Evolutionary conservation across 2,888 invertebrate genomes (phyloP).

Genomic region (Strigamia maritima): DNA sequence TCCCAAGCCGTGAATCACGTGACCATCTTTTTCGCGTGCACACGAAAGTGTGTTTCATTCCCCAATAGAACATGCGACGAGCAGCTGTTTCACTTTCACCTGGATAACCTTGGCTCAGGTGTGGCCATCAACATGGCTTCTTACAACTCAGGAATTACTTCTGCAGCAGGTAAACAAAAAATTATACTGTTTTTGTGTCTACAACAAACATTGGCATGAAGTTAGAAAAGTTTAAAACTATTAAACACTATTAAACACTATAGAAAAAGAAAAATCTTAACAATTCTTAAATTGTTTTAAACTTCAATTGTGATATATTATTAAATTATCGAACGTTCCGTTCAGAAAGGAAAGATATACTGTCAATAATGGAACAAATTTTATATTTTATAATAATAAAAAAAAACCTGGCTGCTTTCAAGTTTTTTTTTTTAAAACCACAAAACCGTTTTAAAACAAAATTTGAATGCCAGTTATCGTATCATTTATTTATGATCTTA

Average conservation of each 20-base stretch:
- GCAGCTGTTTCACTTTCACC: slow-evolving; percentile 12
- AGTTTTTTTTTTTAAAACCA: not conserved
- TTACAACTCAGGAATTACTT: not conserved
- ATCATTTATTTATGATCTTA: not conserved
- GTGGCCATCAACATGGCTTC: not conserved
- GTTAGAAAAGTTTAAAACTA: not conserved
- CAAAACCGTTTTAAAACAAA: not conserved
- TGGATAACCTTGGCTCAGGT: slow-evolving; percentile 16
- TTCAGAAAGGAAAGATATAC: not conserved
- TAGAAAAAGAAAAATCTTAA: not conserved
- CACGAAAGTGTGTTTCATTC: slow-evolving; percentile 10
- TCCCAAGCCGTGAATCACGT: not conserved
- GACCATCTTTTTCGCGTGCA: slow-evolving; percentile 29
- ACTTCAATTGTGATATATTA: not conserved
- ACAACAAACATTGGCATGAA: not conserved
- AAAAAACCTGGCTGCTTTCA: not conserved
- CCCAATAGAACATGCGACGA: slow-evolving; percentile 5
- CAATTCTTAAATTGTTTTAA: not conserved
- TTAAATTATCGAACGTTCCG: not conserved
- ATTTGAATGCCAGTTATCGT: not conserved
- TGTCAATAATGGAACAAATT: not conserved
- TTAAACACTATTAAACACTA: no score
- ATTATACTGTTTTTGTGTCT: not conserved
- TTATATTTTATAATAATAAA: no score
- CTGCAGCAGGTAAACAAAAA: slow-evolving; percentile 8